Evolutionary conservation across 2,888 invertebrate genomes (phyloP).

Genomic region (Lithophane leautieri): DNA sequence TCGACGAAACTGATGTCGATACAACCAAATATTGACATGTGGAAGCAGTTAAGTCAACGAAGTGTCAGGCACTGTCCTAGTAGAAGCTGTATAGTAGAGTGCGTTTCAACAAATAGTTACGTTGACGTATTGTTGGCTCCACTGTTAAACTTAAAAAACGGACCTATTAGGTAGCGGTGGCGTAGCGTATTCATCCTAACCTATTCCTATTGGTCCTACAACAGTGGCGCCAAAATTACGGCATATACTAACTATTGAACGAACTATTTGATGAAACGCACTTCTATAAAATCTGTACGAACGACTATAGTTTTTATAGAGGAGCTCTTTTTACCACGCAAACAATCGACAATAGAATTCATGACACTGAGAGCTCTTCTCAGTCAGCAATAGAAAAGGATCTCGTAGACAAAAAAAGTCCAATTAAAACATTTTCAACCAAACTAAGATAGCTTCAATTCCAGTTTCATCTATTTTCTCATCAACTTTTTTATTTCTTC

Average conservation of each 20-base stretch:
- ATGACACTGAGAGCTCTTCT: not conserved
- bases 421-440: conserved; percentile 48
- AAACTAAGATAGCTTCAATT: conserved; percentile 52
- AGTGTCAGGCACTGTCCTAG: not conserved
- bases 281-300: not conserved
- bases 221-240: too few species aligned
- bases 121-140: too few species aligned
- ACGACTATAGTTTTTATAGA: not conserved
- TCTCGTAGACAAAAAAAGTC: conserved; percentile 35
- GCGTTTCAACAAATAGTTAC: too few species aligned
- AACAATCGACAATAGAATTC: conserved; percentile 9
- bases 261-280: too few species aligned
- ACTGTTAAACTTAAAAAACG: too few species aligned
- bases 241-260: too few species aligned
- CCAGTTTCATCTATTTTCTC: conserved; percentile 57
- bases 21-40: not conserved
- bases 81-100: not conserved
- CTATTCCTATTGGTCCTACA: too few species aligned
- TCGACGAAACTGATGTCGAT: not conserved
- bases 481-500: conserved; percentile 59
- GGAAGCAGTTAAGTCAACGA: not conserved
- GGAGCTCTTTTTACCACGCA: not conserved
- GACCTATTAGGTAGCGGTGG: too few species aligned
- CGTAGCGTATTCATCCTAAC: too few species aligned
- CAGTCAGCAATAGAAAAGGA: not conserved